phyloP scores from a whole-genome alignment of 2,797 vertebrate genomes.

The Sebastes kiyomatsui region DNA sequence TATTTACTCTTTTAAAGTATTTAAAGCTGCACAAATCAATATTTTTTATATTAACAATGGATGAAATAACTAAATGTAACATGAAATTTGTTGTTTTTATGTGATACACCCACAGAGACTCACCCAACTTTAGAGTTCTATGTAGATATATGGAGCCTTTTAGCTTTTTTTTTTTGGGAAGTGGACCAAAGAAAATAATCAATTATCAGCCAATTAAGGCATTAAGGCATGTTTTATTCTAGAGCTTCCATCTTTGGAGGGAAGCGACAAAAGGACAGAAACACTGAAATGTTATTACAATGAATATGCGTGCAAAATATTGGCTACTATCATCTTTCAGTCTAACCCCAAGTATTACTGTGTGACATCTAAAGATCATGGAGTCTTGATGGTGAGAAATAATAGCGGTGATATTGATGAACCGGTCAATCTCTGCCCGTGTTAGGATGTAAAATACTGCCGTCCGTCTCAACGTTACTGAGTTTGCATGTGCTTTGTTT shows the following conservation, averaged over 20 bases:
- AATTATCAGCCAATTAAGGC: neutral
- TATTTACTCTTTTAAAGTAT: too few species aligned
- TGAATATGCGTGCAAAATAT: neutral
- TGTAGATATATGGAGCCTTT: too few species aligned
- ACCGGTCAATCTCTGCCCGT: neutral
- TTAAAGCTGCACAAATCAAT: too few species aligned
- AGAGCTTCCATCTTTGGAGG: neutral
- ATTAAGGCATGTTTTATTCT: neutral
- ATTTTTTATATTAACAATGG: too few species aligned
- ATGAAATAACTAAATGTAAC: too few species aligned
- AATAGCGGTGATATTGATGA: neutral
- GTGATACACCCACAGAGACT: too few species aligned
- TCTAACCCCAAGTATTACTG: slow-evolving; percentile 4
- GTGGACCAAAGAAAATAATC: too few species aligned
- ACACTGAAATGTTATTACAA: neutral
- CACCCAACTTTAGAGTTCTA: too few species aligned
- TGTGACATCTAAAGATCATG: neutral
- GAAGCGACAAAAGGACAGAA: neutral
- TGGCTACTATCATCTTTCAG: neutral
- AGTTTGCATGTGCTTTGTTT: slow-evolving; percentile 16
- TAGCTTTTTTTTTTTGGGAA: too few species aligned
- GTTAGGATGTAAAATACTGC: neutral
- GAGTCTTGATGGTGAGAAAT: neutral
- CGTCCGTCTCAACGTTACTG: neutral
- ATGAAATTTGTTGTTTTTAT: too few species aligned